phyloP scores from a whole-genome alignment of 2,888 invertebrate species.

The Tenthredo scrophulariae region DNA sequence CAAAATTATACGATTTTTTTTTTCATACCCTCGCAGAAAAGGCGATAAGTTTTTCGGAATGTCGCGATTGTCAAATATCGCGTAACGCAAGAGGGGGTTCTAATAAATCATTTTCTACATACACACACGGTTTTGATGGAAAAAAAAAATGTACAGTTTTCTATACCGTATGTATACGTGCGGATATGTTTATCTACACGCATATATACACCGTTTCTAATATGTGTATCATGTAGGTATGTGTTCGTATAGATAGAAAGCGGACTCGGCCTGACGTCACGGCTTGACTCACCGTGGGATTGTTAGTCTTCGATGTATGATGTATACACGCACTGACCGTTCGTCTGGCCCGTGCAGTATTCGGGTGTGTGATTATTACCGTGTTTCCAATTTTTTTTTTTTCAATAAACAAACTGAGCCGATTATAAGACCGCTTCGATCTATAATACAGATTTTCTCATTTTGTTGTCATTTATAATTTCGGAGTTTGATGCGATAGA shows the following conservation, averaged over 20 bases:
- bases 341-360: slow-evolving; percentile 1
- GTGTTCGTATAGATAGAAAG: slow-evolving; percentile 41
- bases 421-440: not conserved
- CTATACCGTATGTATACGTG: not conserved
- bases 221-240: slow-evolving; percentile 5
- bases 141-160: not conserved
- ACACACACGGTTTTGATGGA: not conserved
- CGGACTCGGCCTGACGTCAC: slow-evolving; percentile 43
- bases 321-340: not conserved
- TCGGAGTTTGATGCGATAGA: not conserved
- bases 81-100: not conserved
- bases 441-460: not conserved
- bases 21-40: not conserved
- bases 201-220: not conserved
- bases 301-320: slow-evolving; percentile 45
- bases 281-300: slow-evolving; percentile 33
- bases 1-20: not conserved
- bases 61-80: not conserved
- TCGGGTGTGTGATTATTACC: slow-evolving; percentile 1
- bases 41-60: not conserved
- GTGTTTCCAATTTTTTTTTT: not conserved
- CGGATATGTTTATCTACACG: not conserved
- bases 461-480: not conserved
- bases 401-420: not conserved
- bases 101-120: not conserved